Percentiles rank a stretch among this genome's conserved stretches.
phyloP scores from a whole-genome alignment of 2,113 vertebrate species.

The Channa maculata region DNA sequence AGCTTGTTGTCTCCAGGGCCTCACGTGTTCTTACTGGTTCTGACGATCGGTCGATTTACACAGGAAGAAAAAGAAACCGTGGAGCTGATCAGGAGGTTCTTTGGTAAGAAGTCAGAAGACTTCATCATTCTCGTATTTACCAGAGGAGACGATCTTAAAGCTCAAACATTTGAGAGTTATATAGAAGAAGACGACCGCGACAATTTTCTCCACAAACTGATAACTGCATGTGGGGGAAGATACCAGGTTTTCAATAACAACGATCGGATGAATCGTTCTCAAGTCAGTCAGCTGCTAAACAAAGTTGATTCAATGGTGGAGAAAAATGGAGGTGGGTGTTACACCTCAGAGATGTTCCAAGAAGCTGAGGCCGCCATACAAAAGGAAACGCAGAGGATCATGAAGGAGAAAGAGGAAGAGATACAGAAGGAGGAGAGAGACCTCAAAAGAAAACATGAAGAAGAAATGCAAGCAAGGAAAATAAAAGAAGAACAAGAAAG shows the following conservation, averaged over 20 bases:
- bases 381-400: conserved; percentile 43
- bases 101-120: conserved; percentile 52
- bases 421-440: conserved; percentile 32
- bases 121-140: conserved; percentile 65
- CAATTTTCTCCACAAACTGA: conserved; percentile 10
- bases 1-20: conserved; percentile 62
- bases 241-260: conserved; percentile 62
- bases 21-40: conserved; percentile 67
- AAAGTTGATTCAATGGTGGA: conserved; percentile 47
- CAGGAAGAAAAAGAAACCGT: conserved; percentile 53
- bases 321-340: conserved; percentile 39
- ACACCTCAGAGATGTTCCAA: conserved; percentile 43
- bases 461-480: conserved; percentile 8
- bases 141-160: conserved; percentile 48
- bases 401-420: conserved; percentile 46
- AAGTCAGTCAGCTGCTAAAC: conserved; percentile 50
- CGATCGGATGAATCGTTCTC: not conserved
- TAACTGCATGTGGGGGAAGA: conserved; percentile 16
- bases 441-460: conserved; percentile 4
- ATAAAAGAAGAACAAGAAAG: conserved; percentile 13
- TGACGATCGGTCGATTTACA: conserved; percentile 62
- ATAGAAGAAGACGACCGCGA: not conserved
- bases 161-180: not conserved
- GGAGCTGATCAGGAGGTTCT: conserved; percentile 48
- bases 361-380: conserved; percentile 42